Base-by-base conservation (phyloP, 2,797 vertebrate species). In the Numenius phaeopus region DNA sequence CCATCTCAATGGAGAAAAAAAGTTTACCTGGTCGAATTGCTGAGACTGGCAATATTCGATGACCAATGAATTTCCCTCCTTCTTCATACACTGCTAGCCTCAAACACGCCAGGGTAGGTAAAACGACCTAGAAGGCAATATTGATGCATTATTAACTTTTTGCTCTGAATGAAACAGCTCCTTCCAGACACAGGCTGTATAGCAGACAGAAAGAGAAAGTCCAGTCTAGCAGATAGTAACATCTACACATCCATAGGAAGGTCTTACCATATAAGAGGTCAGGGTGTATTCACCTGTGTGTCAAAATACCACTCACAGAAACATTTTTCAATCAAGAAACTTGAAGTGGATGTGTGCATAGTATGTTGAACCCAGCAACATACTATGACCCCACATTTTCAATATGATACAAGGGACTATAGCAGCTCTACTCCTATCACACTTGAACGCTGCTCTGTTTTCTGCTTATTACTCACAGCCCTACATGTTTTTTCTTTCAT, bases 1-100 rank as follows among this genome's bases (percentile, higher is more conserved):
- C 21, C 17, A 24, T 8, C 61, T 62, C 78, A 65, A 22, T 29
- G 21, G 13, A 29, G 47, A 20, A 7, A 17, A 61, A 30, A 39
- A 40, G 30, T 92, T 84, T 98, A 98, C 99, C 99, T 98, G 99
- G 99, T 71, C 99, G 98, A 96, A 99, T 99, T 83, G 99, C 99
- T 71, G 99, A 99, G 34, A 99, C 99, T 5, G 99, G 99, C 89
- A 99, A 98, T 98, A 99, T 99, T 32, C 99, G 98, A 67, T 99
- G 99, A 58, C 99, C 99, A 3, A 99, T 99, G 84, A 99, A 99
- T 96, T 99, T 99, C n/a, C 99, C 99, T 93, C 99, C 99, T 98
- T 99, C 99, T 96, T 99, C 99, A 96, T 99, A 99, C 91, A 99
- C 99, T 3, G 99, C 99, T 97, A 99, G 98, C 97, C 99, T 99